Evolutionary conservation across 2,888 invertebrate species (phyloP).

Genomic region (Xylophagus ater): DNA sequence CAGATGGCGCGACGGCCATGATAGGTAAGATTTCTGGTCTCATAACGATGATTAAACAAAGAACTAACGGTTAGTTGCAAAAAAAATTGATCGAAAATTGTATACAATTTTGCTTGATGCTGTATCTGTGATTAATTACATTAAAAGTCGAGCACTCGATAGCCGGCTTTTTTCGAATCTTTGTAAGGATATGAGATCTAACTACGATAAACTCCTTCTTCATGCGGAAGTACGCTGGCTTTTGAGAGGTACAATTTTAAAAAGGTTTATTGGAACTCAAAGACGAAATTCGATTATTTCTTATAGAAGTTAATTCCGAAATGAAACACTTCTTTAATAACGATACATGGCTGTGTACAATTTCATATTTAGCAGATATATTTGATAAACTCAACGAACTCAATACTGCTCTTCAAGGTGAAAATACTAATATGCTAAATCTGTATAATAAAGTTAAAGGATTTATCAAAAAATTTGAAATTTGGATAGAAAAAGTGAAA

Average conservation of each 20-base stretch:
- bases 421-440: too few species aligned
- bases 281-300: neutral
- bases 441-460: too few species aligned
- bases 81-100: too few species aligned
- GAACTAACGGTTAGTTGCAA: too few species aligned
- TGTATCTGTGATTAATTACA: neutral
- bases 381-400: neutral
- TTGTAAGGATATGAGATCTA: neutral
- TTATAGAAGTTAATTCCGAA: neutral
- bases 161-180: neutral
- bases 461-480: too few species aligned
- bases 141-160: too few species aligned
- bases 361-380: neutral
- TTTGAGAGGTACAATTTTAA: neutral
- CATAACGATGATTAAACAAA: too few species aligned
- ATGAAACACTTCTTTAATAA: neutral
- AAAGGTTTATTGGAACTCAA: neutral
- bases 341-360: neutral
- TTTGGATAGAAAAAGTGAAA: neutral
- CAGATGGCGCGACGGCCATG: too few species aligned
- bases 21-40: too few species aligned
- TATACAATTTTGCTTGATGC: too few species aligned
- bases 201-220: too few species aligned
- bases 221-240: neutral
- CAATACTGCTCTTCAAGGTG: too few species aligned